Conservation (phyloP, 2,113 vertebrate genomes). For the Burhinus oedicnemus region DNA sequence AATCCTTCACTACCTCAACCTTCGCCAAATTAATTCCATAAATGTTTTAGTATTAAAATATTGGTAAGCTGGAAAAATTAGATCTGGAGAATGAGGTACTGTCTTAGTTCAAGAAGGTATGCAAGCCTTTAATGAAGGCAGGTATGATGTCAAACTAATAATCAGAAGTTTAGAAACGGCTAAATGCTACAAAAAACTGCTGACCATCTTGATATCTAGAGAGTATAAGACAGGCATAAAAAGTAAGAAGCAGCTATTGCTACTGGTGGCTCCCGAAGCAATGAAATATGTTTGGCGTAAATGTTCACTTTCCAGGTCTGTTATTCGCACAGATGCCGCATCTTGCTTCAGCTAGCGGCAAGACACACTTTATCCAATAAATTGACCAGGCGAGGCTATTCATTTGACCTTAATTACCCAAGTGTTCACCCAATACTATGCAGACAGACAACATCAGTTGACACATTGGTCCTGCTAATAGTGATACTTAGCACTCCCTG, state of each 20-base stretch:
- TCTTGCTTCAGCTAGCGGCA: conserved; percentile 34
- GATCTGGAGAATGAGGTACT: neutral
- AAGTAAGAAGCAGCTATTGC: neutral
- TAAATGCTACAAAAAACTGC: neutral
- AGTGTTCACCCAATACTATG: conserved; percentile 60
- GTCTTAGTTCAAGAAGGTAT: neutral
- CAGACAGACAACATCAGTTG: conserved; percentile 67
- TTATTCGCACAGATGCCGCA: neutral
- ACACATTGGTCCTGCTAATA: conserved; percentile 48
- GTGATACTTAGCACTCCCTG: conserved; percentile 65
- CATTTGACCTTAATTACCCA: conserved; percentile 63
- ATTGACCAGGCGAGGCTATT: conserved; percentile 28
- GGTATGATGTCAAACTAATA: neutral
- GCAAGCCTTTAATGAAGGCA: neutral
- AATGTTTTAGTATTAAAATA: conserved; percentile 3
- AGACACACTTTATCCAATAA: conserved; percentile 37
- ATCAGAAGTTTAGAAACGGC: neutral
- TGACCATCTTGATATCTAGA: neutral
- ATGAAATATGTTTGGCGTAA: neutral
- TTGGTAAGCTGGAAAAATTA: neutral
- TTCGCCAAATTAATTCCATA: conserved; percentile 12
- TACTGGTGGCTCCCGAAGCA: neutral
- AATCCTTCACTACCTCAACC: neutral
- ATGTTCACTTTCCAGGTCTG: conserved; percentile 35
- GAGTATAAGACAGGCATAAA: neutral